These are phyloP conservation scores for Solen grandis DNA, from an alignment of 1,140 invertebrate species.

Conservation along the genomic window DNA sequence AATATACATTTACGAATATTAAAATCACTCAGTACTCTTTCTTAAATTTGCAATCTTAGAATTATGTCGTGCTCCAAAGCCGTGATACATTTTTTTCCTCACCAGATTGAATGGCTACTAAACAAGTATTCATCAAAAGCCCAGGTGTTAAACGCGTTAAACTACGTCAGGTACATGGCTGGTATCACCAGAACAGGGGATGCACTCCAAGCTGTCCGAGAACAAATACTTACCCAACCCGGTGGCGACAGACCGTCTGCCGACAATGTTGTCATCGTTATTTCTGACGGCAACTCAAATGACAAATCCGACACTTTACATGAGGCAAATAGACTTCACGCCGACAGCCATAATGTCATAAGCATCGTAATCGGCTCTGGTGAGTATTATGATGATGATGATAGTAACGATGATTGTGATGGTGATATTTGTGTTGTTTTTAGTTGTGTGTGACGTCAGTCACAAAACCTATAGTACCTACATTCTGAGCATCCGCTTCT, in stretches of 20 bases:
- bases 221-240: constrained; percentile 53
- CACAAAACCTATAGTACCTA: too few relatives aligned
- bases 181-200: constrained; percentile 66
- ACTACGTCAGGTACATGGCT: constrained; percentile 57
- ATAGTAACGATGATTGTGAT: too few relatives aligned
- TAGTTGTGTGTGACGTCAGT: too few relatives aligned
- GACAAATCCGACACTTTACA: constrained; percentile 32
- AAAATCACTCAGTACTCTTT: too few relatives aligned
- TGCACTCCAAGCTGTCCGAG: constrained; percentile 60
- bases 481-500: too few relatives aligned
- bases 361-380: constrained; percentile 37
- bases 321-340: constrained; percentile 29
- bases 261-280: constrained; percentile 62
- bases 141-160: constrained; percentile 49
- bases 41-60: too few relatives aligned
- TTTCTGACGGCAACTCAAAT: constrained; percentile 66
- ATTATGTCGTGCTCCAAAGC: too few relatives aligned
- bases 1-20: too few relatives aligned
- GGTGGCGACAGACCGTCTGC: constrained; percentile 63
- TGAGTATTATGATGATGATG: too few relatives aligned
- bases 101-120: constrained; percentile 55
- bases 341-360: constrained; percentile 22
- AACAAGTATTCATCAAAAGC: constrained; percentile 48
- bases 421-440: too few relatives aligned
- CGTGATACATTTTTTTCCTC: not conserved